Evolutionary conservation across 2,113 vertebrate species (phyloP).

Genomic region (Parus major): DNA sequence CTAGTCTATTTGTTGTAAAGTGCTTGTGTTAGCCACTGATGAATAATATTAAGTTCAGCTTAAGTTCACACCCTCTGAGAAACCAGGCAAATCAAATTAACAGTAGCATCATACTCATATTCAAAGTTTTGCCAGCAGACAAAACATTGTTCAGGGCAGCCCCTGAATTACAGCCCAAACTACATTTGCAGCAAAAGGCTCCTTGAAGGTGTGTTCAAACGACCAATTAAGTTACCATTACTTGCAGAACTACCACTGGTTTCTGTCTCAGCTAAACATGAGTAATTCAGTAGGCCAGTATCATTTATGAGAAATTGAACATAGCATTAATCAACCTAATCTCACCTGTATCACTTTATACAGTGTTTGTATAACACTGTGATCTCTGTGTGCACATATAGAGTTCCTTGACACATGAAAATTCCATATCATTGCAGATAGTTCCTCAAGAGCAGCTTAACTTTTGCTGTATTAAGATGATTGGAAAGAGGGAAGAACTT

Average conservation of each 20-base stretch:
- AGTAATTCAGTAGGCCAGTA: not conserved
- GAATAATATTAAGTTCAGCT: constrained; percentile 35
- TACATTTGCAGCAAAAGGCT: not conserved
- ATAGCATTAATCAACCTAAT: not conserved
- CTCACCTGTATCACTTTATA: not conserved
- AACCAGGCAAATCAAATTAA: constrained; percentile 27
- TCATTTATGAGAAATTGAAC: not conserved
- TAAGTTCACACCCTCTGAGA: constrained; percentile 29
- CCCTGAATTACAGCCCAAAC: not conserved
- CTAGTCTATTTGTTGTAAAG: not conserved
- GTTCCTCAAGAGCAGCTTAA: not conserved
- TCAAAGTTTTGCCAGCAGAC: not conserved
- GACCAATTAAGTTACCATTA: not conserved
- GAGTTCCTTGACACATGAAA: not conserved
- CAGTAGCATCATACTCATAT: not conserved
- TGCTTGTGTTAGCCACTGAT: constrained; percentile 21
- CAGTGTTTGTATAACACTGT: not conserved
- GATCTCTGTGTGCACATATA: not conserved
- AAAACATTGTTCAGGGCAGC: not conserved
- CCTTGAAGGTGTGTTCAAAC: not conserved
- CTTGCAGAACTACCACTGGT: not conserved
- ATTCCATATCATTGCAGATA: not conserved
- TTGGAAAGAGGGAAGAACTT: not conserved
- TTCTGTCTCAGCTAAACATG: not conserved
- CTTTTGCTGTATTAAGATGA: not conserved